Conservation (phyloP, 2,797 vertebrate species). For the Anguilla anguilla region DNA sequence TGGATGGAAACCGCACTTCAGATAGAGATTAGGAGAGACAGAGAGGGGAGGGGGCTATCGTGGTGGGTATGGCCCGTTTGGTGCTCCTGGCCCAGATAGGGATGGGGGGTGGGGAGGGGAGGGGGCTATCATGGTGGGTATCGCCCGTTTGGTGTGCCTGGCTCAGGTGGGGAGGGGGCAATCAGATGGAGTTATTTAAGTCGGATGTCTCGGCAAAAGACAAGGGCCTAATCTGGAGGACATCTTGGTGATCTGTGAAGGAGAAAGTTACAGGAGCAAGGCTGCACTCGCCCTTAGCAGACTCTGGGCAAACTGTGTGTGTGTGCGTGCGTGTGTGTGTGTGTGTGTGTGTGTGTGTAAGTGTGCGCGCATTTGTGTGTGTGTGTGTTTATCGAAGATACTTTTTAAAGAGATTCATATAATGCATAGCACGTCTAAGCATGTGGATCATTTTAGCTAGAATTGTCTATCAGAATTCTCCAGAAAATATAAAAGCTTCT, state of each 20-base stretch:
- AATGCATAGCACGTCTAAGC: not conserved
- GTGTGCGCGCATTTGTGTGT: not conserved
- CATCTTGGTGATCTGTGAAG: constrained; percentile 72
- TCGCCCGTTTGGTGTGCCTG: not conserved
- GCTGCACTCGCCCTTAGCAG: constrained; percentile 60
- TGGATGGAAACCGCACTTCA: no score
- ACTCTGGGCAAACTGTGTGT: constrained; percentile 51
- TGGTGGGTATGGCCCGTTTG: not conserved
- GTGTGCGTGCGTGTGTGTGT: not conserved
- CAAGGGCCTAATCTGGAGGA: constrained; percentile 67
- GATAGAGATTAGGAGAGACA: no score
- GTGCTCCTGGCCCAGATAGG: constrained; percentile 41
- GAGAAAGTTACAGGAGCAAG: constrained; percentile 59
- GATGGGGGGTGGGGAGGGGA: constrained; percentile 11
- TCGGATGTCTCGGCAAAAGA: constrained; percentile 49
- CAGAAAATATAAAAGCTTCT: constrained; percentile 7
- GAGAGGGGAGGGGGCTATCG: no score
- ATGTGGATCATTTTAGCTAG: not conserved
- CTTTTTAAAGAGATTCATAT: not conserved
- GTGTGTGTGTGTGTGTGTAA: not conserved
- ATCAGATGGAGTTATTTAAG: constrained; percentile 69
- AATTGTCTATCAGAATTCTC: not conserved
- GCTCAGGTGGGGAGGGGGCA: constrained; percentile 28
- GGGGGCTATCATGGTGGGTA: not conserved
- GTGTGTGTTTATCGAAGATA: not conserved